Evolutionary conservation across 2,888 invertebrate species (phyloP), one percentile per base, ranked within the genome.

Genomic region (Cantharis rufa): DNA sequence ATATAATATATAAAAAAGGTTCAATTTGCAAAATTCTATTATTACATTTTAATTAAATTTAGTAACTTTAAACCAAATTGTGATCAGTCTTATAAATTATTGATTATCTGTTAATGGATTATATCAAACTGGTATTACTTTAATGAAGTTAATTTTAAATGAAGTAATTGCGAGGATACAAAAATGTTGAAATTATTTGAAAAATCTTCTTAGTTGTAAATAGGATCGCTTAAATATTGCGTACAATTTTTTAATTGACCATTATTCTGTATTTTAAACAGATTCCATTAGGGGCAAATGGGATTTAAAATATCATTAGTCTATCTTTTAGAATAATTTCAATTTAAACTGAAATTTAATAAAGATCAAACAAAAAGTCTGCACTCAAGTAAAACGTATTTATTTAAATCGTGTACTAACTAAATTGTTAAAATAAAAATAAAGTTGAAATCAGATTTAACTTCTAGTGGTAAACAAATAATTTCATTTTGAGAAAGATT

Each of bases 281-380:
- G 79, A 78, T 78, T 78, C 81, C 80, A 79, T 80, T 81, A 78
- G 79, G 75, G 74, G 72, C 72, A 74, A 72, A 66, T 73, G 74
- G 72, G 72, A 77, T 79, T 80, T 78, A 80, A 79, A 80, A 80
- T 77, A 77, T 79, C 80, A 80, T 80, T 80, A 80, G 79, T 79
- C 78, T 76, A 77, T 79, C 79, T 76, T 75, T 77, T 21, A 72
- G 77, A 75, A 75, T 71, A 76, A 80, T 77, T 78, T 76, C 77
- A 79, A 80, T 79, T 80, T 76, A 77, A 78, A 71, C 71, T 76
- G 79, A 79, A 77, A 79, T 74, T 78, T 77, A 77, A 80, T 80
- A 76, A 74, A 16, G 18, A 27, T 70, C 68, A 9, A 70, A 62
- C n/a, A 48, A 48, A 48, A 48, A n/a, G n/a, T 48, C 7, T 48